Evolutionary conservation across 2,797 vertebrate species (phyloP), one percentile per base, ranked within the genome.

Genomic region (Sebastiscus tertius): DNA sequence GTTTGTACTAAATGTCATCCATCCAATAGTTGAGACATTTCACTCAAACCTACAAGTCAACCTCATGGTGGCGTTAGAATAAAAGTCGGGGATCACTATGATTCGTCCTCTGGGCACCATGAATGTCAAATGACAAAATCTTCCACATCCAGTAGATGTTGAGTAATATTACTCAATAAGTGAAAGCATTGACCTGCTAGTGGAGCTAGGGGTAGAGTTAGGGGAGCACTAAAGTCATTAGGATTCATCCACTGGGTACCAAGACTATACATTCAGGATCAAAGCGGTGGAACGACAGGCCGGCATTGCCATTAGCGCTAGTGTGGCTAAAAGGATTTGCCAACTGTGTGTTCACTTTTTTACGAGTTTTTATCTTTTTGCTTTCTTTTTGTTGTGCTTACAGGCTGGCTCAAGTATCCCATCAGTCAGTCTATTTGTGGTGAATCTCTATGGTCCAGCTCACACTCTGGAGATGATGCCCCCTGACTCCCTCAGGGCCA

Each of bases 361-460:
- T 1, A 49, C 59, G 7, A 36, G 18, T 27, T 77, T 52, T 69
- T 20, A 60, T 49, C 14, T 4, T 36, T 39, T 16, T 42, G 27
- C 66, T 72, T n/a, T 63, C 20, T 39, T 12, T 54, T 81, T 18
- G n/a, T 27, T 74, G 67, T 90, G 33, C 65, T 79, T 59, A 16
- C 86, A 97, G 97, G 96, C 96, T 2, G 96, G 96, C 46, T 95
- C 96, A 22, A 95, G 82, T 26, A 96, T 97, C 71, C 96, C 97
- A 46, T 93, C 92, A 26, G 96, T 96, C 82, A 94, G 93, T 69
- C 94, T 97, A 84, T 96, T 96, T 87, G 96, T 97, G 72, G 96
- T 97, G 84, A 97, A 97, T 86, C 92, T 97, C 58, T 96, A 96
- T 18, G 96, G 96, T 60, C 95, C 95, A 14, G 93, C 96, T 67